These are phyloP conservation scores for Cerastoderma edule DNA, from an alignment of 2,888 invertebrate genomes.

Conservation along the genomic window DNA sequence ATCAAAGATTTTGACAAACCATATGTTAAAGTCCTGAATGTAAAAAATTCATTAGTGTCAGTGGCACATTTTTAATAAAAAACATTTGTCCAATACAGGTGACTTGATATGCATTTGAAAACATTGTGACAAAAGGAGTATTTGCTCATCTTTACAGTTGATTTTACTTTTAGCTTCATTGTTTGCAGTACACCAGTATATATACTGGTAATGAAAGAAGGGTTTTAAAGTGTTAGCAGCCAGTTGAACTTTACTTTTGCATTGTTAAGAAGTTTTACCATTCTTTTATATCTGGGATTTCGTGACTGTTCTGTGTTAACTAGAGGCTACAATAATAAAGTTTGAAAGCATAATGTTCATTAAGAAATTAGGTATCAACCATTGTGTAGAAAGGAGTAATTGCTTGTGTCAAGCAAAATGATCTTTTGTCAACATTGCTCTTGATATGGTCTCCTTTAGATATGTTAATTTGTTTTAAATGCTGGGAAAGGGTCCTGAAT, in stretches of 20 bases:
- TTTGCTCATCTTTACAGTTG: no score
- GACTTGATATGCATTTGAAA: background rate
- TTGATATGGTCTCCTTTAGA: background rate
- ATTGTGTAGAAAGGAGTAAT: slow-evolving; percentile 7
- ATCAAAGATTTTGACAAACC: background rate
- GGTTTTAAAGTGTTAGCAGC: background rate
- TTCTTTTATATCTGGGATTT: background rate
- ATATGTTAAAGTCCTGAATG: background rate
- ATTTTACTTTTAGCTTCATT: background rate
- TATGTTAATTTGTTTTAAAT: background rate
- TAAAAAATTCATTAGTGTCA: background rate
- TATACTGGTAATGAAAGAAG: background rate
- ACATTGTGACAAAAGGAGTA: slow-evolving; percentile 6
- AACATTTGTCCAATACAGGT: background rate
- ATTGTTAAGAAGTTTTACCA: background rate
- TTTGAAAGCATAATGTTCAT: no score
- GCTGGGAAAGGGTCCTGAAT: background rate
- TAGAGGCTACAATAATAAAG: background rate
- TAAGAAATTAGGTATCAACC: no score
- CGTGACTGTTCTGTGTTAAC: background rate
- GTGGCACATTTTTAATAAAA: no score
- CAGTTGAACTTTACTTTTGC: background rate
- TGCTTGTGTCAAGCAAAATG: background rate
- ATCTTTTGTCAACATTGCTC: background rate
- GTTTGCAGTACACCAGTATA: background rate